phyloP scores from a whole-genome alignment of 2,888 invertebrate species.

The Coelopa pilipes region DNA sequence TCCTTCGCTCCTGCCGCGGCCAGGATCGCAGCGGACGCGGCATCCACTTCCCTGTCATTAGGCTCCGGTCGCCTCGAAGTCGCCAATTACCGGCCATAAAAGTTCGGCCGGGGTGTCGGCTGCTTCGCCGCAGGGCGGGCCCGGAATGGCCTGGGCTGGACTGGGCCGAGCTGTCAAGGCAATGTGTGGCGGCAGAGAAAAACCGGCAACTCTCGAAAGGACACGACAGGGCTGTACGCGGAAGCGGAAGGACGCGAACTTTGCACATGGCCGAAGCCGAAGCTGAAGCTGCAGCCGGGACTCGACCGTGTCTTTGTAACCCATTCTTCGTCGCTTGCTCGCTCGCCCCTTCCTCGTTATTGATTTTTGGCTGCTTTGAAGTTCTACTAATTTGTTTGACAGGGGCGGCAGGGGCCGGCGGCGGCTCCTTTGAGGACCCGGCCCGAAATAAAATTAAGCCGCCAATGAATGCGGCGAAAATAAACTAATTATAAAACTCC shows the following conservation, averaged over 20 bases:
- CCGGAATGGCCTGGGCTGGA: not conserved
- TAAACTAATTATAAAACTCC: conserved; percentile 27
- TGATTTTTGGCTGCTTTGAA: conserved; percentile 30
- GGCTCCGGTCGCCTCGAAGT: not conserved
- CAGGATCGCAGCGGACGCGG: no score
- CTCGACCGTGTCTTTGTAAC: no score
- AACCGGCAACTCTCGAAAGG: no score
- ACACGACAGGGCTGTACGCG: no score
- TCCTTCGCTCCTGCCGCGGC: no score
- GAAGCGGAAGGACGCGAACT: no score
- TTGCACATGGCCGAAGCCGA: no score
- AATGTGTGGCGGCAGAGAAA: not conserved
- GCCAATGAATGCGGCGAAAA: conserved; percentile 12
- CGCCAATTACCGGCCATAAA: conserved; percentile 6
- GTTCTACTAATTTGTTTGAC: conserved; percentile 18
- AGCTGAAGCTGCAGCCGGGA: no score
- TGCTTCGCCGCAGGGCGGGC: no score
- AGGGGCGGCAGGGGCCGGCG: not conserved
- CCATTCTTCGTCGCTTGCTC: no score
- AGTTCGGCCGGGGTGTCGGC: not conserved
- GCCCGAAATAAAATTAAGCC: conserved; percentile 8
- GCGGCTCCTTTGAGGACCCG: not conserved
- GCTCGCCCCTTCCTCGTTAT: not conserved
- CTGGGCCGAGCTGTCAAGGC: conserved; percentile 3
- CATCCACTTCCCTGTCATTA: no score